Conservation (phyloP, 2,113 vertebrate species). For the Meleagris gallopavo region DNA sequence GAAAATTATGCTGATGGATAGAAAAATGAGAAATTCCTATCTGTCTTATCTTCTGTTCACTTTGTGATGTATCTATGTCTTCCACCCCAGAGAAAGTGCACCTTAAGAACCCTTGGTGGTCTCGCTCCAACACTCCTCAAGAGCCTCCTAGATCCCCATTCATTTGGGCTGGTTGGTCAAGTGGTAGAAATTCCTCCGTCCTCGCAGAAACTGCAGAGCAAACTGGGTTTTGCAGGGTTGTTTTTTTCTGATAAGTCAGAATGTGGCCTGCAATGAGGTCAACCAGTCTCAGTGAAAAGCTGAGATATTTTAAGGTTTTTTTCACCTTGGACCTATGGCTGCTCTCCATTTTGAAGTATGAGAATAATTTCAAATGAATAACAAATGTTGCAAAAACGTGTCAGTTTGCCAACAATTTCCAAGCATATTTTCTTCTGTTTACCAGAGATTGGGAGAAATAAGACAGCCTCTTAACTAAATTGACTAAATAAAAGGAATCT, state of each 20-base stretch:
- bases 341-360: neutral
- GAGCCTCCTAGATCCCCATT: accelerated
- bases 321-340: neutral
- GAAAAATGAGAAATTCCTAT: neutral
- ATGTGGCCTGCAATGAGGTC: neutral
- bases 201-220: neutral
- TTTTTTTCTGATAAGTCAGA: neutral
- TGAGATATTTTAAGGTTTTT: neutral
- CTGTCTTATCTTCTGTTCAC: neutral
- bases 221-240: neutral
- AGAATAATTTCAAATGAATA: slow-evolving; percentile 1
- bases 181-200: neutral
- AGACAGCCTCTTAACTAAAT: slow-evolving; percentile 46
- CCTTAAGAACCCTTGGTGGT: neutral
- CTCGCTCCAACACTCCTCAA: neutral
- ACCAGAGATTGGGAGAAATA: slow-evolving; percentile 53
- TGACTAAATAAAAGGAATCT: slow-evolving; percentile 65
- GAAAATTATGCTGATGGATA: neutral
- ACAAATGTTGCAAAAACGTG: neutral
- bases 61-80: neutral
- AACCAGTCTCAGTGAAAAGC: neutral
- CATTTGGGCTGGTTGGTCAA: neutral
- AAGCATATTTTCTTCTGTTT: slow-evolving; percentile 49
- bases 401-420: slow-evolving; percentile 6
- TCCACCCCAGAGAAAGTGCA: neutral